Percentiles rank a stretch among this genome's conserved stretches.
Evolutionary conservation across 2,888 invertebrate genomes (phyloP).

Genomic region (Epirrita christyi): DNA sequence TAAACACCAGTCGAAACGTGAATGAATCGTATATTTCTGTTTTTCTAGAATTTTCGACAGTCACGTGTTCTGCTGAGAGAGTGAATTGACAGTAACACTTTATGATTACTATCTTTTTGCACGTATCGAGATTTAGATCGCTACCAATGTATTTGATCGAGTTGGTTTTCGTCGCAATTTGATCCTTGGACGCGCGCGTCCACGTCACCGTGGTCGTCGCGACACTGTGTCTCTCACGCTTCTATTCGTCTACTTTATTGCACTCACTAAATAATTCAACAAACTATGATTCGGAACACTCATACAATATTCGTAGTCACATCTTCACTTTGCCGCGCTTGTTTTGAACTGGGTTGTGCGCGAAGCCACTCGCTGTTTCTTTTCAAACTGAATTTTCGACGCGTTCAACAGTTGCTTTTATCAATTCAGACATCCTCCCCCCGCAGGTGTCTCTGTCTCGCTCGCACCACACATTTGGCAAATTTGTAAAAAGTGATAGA

Average conservation of each 20-base stretch:
- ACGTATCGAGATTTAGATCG: slow-evolving; percentile 59
- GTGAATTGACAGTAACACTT: slow-evolving; percentile 60
- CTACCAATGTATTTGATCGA: slow-evolving; percentile 70
- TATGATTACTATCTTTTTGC: slow-evolving; percentile 58
- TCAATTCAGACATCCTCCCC: slow-evolving; percentile 76
- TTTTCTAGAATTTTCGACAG: slow-evolving; percentile 76
- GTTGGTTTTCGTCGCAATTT: slow-evolving; percentile 73
- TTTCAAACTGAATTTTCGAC: slow-evolving; percentile 78
- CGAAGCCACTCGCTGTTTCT: slow-evolving; percentile 62
- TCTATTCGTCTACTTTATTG: slow-evolving; percentile 44
- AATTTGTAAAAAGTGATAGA: slow-evolving; percentile 61
- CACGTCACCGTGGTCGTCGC: slow-evolving; percentile 72
- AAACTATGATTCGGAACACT: slow-evolving; percentile 63
- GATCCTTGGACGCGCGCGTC: slow-evolving; percentile 72
- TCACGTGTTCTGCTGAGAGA: slow-evolving; percentile 65
- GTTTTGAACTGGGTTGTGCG: slow-evolving; percentile 53
- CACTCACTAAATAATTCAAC: slow-evolving; percentile 57
- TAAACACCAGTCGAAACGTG: slow-evolving; percentile 64
- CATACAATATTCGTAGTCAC: slow-evolving; percentile 70
- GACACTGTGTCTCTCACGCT: slow-evolving; percentile 53
- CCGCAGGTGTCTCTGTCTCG: slow-evolving; percentile 61
- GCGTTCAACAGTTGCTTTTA: slow-evolving; percentile 81
- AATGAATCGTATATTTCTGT: slow-evolving; percentile 54
- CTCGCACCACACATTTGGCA: slow-evolving; percentile 52
- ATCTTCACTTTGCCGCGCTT: slow-evolving; percentile 72